Conservation (phyloP, 2,113 vertebrate genomes). For the Todiramphus saurophagus region DNA sequence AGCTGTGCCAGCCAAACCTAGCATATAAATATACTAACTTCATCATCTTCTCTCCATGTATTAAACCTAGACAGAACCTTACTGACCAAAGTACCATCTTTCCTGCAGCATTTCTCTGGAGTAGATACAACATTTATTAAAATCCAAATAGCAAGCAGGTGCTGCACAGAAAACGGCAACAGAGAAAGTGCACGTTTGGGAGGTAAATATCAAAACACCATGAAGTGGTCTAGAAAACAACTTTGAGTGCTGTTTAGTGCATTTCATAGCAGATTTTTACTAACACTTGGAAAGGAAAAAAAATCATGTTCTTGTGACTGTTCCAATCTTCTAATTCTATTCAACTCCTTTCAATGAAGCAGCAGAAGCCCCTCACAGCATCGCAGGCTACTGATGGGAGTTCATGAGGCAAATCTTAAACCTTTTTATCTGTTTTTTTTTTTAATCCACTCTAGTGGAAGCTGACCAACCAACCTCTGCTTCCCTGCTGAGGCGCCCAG, state of each 20-base stretch:
- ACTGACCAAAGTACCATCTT: neutral
- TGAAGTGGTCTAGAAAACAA: neutral
- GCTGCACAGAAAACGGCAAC: neutral
- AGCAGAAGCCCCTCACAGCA: neutral
- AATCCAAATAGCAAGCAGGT: neutral
- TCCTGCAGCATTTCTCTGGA: neutral
- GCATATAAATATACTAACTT: neutral
- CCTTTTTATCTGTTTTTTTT: neutral
- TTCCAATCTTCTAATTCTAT: neutral
- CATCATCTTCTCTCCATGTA: neutral
- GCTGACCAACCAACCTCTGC: neutral
- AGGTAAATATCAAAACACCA: neutral
- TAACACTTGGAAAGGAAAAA: neutral
- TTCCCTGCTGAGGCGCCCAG: neutral
- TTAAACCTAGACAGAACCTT: neutral
- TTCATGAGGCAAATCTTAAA: neutral
- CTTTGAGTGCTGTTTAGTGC: neutral
- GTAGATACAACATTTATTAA: neutral
- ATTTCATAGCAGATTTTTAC: neutral
- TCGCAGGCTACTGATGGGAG: neutral
- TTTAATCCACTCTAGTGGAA: neutral
- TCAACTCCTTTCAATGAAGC: neutral
- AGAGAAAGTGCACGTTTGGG: accelerated
- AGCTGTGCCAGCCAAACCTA: neutral
- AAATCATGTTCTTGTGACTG: neutral